Conservation (phyloP, 2,888 invertebrate genomes). For the Aleiodes testaceus region DNA sequence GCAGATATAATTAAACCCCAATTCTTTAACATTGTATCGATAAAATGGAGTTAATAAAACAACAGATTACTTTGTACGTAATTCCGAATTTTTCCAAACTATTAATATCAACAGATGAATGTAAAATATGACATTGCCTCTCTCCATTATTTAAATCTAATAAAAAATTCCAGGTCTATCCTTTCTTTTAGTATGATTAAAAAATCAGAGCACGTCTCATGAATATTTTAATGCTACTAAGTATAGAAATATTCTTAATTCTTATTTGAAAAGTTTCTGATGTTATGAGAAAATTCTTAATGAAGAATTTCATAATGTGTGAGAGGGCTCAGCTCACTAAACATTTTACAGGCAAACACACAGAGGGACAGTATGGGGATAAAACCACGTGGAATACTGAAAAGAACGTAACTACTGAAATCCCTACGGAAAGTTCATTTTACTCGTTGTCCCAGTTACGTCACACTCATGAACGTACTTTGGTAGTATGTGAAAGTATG, state of each 20-base stretch:
- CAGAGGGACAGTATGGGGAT: slow-evolving; percentile 1
- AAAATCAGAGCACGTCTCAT: background rate
- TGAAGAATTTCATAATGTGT: slow-evolving; percentile 21
- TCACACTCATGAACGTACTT: slow-evolving; percentile 10
- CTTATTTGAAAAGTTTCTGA: slow-evolving; percentile 15
- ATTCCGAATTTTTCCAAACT: background rate
- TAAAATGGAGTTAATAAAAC: background rate
- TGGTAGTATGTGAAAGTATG: background rate
- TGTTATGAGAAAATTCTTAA: slow-evolving; percentile 11
- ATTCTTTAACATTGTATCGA: background rate
- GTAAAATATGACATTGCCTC: too few species aligned
- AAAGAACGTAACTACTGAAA: background rate
- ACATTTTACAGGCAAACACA: slow-evolving; percentile 14
- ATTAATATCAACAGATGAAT: background rate
- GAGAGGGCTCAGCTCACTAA: background rate
- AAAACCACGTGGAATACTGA: slow-evolving; percentile 9
- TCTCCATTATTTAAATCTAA: background rate
- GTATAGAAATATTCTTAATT: slow-evolving; percentile 3
- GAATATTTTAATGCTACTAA: background rate
- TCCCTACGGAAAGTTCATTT: slow-evolving; percentile 12
- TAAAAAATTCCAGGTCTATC: background rate
- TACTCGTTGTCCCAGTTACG: slow-evolving; percentile 24
- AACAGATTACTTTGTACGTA: background rate
- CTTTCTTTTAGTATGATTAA: background rate
- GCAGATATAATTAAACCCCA: too few species aligned